These are phyloP conservation scores for Leptinotarsa juncta DNA, from an alignment of 2,888 invertebrate genomes.

Conservation along the genomic window DNA sequence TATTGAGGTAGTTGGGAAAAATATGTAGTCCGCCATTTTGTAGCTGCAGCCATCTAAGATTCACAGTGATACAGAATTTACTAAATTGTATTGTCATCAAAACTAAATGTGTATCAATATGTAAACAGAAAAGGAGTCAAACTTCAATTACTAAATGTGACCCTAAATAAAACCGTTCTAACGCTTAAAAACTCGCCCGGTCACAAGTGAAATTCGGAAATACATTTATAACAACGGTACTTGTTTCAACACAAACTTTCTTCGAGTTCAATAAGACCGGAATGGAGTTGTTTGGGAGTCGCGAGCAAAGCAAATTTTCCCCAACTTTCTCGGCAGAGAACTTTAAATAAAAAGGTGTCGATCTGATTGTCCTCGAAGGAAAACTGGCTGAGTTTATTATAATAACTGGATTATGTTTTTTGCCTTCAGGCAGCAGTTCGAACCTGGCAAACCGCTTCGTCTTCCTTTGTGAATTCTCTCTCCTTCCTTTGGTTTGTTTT, in stretches of 20 bases:
- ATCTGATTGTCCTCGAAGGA: conserved; percentile 52
- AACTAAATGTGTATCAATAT: too few relatives aligned
- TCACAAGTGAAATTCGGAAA: conserved; percentile 1
- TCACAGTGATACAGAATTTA: too few relatives aligned
- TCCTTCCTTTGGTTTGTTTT: conserved; percentile 28
- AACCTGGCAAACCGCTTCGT: conserved; percentile 39
- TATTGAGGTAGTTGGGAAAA: too few relatives aligned
- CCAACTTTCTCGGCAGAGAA: conserved; percentile 39
- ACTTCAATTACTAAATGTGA: too few relatives aligned
- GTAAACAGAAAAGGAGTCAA: too few relatives aligned
- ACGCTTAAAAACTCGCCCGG: not conserved
- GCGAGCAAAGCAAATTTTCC: conserved; percentile 37
- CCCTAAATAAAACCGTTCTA: too few relatives aligned
- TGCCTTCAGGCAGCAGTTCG: conserved; percentile 49
- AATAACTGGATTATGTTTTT: conserved; percentile 59
- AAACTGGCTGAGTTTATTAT: conserved; percentile 55
- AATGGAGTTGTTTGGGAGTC: conserved; percentile 31
- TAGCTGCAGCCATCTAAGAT: too few relatives aligned
- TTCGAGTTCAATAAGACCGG: conserved; percentile 34
- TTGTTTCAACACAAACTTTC: conserved; percentile 34
- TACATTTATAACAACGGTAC: conserved; percentile 25
- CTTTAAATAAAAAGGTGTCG: conserved; percentile 55
- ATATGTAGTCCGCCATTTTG: too few relatives aligned
- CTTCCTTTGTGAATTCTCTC: conserved; percentile 17
- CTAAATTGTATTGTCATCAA: too few relatives aligned